A percentile compares a stretch with the other conserved stretches of the same genome.
phyloP scores from a whole-genome alignment of 2,113 vertebrate species.

The Pangasianodon hypophthalmus region DNA sequence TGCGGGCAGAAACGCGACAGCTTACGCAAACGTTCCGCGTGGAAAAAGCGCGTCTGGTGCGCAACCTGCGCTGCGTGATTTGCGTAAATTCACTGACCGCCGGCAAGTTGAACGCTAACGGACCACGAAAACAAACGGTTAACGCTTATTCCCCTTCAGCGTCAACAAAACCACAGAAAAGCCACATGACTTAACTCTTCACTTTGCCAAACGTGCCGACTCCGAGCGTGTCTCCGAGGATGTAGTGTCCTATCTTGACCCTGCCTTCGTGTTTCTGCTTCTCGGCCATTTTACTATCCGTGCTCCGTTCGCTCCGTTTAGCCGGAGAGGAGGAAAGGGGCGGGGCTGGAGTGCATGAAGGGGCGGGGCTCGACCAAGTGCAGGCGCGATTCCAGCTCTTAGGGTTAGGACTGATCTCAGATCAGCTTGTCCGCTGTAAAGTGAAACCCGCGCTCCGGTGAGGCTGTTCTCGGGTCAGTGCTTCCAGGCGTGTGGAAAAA shows the following conservation, averaged over 20 bases:
- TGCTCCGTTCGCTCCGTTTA: constrained; percentile 44
- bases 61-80: constrained; percentile 55
- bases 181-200: constrained; percentile 88
- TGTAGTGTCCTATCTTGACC: constrained; percentile 95
- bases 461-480: background rate
- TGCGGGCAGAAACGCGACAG: background rate
- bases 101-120: constrained; percentile 61
- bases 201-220: constrained; percentile 99
- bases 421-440: constrained; percentile 17
- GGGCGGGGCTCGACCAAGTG: constrained; percentile 39
- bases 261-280: constrained; percentile 94
- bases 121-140: constrained; percentile 40
- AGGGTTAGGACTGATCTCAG: constrained; percentile 30
- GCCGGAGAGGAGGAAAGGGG: constrained; percentile 69
- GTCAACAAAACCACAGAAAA: constrained; percentile 40
- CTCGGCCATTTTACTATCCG: constrained; percentile 89
- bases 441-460: no score
- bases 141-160: constrained; percentile 24
- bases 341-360: constrained; percentile 62
- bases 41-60: background rate
- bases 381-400: background rate
- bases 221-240: constrained; percentile 94
- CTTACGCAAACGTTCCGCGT: background rate
- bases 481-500: background rate
- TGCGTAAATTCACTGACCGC: constrained; percentile 51